These are phyloP conservation scores for Limenitis camilla DNA, from an alignment of 2,888 invertebrate genomes.

Conservation along the genomic window DNA sequence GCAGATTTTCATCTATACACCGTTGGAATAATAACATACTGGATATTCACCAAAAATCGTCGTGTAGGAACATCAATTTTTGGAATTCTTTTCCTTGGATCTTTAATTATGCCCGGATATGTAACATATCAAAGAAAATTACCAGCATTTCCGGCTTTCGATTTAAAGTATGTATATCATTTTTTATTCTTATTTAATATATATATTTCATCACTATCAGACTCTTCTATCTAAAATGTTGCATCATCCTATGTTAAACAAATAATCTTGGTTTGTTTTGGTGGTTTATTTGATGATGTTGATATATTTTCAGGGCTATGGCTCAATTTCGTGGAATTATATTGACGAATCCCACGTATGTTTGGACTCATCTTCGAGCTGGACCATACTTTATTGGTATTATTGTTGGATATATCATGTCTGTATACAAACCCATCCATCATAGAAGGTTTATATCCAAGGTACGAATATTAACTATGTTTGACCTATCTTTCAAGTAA, in stretches of 20 bases:
- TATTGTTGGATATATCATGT: slow-evolving; percentile 31
- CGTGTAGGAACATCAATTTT: too few species aligned
- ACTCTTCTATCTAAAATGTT: too few species aligned
- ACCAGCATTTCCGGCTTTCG: slow-evolving; percentile 9
- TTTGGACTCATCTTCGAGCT: slow-evolving; percentile 28
- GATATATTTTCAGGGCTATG: too few species aligned
- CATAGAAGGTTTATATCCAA: slow-evolving; percentile 30
- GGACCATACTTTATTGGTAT: slow-evolving; percentile 32
- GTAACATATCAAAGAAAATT: slow-evolving; percentile 17
- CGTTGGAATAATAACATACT: too few species aligned
- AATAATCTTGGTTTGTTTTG: too few species aligned
- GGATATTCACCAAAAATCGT: slow-evolving; percentile 25
- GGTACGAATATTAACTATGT: slow-evolving; percentile 19
- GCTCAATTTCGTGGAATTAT: background rate
- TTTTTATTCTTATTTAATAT: too few species aligned
- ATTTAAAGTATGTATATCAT: slow-evolving; percentile 20
- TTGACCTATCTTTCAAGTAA: too few species aligned
- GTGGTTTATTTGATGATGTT: too few species aligned
- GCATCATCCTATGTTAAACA: too few species aligned
- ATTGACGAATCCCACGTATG: slow-evolving; percentile 22
- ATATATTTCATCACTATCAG: too few species aligned
- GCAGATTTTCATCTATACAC: slow-evolving; percentile 25
- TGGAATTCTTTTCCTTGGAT: slow-evolving; percentile 11
- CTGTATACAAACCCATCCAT: slow-evolving; percentile 29
- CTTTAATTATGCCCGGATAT: slow-evolving; percentile 14